Conservation (phyloP, 2,113 vertebrate genomes). For the Callipepla squamata region DNA sequence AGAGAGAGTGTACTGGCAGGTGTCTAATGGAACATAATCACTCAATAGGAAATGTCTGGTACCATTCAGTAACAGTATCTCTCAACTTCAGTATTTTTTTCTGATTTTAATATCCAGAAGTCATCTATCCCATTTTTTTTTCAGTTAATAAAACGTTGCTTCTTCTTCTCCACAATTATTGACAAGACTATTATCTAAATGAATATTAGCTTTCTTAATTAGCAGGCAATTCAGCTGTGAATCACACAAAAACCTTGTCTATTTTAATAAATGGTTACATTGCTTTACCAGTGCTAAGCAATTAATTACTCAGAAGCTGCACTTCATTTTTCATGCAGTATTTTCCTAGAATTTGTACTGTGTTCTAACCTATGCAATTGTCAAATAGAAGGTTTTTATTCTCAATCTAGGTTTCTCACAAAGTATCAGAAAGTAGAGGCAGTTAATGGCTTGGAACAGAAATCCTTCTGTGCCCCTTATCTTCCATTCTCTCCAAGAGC, state of each 20-base stretch:
- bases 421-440: neutral
- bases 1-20: neutral
- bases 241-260: slow-evolving; percentile 38
- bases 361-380: neutral
- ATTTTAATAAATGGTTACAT: slow-evolving; percentile 63
- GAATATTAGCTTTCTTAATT: slow-evolving; percentile 51
- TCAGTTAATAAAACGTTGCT: slow-evolving; percentile 35
- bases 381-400: neutral
- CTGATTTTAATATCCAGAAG: slow-evolving; percentile 19
- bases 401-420: neutral
- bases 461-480: neutral
- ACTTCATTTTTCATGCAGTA: neutral
- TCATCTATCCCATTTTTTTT: neutral
- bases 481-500: neutral
- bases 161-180: slow-evolving; percentile 48
- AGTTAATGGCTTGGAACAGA: neutral
- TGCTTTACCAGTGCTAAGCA: slow-evolving; percentile 5
- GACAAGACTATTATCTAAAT: slow-evolving; percentile 42
- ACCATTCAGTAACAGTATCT: neutral
- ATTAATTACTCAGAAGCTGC: slow-evolving; percentile 48
- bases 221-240: slow-evolving; percentile 55
- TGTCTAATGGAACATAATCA: neutral
- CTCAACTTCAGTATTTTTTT: neutral
- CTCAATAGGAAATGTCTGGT: neutral
- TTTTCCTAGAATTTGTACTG: neutral